These are phyloP conservation scores for Chamaetylas fuelleborni DNA, from an alignment of 2,113 vertebrate genomes.

Conservation along the genomic window DNA sequence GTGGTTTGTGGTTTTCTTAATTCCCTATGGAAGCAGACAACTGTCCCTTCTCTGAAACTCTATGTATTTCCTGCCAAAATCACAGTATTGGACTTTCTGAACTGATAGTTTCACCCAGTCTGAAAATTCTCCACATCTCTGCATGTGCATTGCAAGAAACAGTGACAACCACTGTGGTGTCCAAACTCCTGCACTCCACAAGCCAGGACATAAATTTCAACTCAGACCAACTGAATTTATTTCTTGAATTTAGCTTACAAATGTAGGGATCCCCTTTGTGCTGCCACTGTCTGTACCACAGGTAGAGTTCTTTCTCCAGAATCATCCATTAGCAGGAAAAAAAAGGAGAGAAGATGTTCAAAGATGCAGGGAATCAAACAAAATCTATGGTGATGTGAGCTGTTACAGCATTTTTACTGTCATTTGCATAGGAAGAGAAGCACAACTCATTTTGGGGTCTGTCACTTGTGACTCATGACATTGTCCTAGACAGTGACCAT, in stretches of 20 bases:
- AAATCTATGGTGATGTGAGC: not conserved
- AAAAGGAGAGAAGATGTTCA: not conserved
- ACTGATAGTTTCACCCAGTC: not conserved
- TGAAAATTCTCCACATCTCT: not conserved
- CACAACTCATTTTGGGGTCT: slow-evolving; percentile 1
- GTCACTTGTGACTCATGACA: not conserved
- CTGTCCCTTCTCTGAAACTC: not conserved
- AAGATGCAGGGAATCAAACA: not conserved
- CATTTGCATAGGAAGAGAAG: not conserved
- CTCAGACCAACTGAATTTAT: not conserved
- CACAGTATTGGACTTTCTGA: not conserved
- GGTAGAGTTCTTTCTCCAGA: not conserved
- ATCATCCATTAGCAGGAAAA: not conserved
- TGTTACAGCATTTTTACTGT: not conserved
- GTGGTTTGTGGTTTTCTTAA: not conserved
- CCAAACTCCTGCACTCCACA: not conserved
- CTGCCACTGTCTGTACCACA: not conserved
- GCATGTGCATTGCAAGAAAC: not conserved
- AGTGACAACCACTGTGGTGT: not conserved
- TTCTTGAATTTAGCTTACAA: not conserved
- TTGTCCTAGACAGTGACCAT: not conserved
- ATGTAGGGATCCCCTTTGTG: not conserved
- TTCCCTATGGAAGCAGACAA: not conserved
- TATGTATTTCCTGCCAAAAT: not conserved
- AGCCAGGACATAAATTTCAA: not conserved